These are phyloP conservation scores for Sericinus montela DNA, from an alignment of 2,888 invertebrate species.

Conservation along the genomic window DNA sequence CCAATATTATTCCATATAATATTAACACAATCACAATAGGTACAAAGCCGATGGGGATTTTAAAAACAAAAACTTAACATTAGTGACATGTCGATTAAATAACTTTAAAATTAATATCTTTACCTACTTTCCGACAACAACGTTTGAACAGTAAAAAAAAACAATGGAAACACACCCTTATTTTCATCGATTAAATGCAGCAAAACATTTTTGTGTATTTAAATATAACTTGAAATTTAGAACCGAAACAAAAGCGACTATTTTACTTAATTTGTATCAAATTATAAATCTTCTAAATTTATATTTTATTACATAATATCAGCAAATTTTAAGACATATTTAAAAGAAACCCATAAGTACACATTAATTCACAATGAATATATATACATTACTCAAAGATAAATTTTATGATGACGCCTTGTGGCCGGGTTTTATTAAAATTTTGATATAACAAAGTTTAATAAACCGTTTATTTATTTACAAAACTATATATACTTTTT, in stretches of 20 bases:
- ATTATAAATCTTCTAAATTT: too few relatives aligned
- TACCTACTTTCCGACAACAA: slow-evolving; percentile 2
- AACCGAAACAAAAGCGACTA: too few relatives aligned
- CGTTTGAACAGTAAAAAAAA: neutral
- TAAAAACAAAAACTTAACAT: slow-evolving; percentile 9
- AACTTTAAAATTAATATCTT: slow-evolving; percentile 6
- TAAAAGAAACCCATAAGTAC: neutral
- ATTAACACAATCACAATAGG: slow-evolving; percentile 1
- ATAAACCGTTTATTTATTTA: slow-evolving; percentile 11
- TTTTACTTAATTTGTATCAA: neutral
- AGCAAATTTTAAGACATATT: neutral
- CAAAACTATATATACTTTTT: neutral
- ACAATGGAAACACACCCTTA: too few relatives aligned
- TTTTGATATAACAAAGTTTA: too few relatives aligned
- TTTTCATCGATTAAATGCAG: neutral
- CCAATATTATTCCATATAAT: slow-evolving; percentile 6
- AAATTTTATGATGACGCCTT: too few relatives aligned
- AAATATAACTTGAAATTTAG: too few relatives aligned
- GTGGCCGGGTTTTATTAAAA: too few relatives aligned
- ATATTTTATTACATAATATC: neutral
- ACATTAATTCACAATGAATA: neutral
- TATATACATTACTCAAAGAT: neutral
- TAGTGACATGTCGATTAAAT: slow-evolving; percentile 8
- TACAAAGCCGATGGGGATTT: neutral
- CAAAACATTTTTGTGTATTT: too few relatives aligned